Evolutionary conservation across 2,888 invertebrate species (phyloP).

Genomic region (Sinhomidia bicolor): DNA sequence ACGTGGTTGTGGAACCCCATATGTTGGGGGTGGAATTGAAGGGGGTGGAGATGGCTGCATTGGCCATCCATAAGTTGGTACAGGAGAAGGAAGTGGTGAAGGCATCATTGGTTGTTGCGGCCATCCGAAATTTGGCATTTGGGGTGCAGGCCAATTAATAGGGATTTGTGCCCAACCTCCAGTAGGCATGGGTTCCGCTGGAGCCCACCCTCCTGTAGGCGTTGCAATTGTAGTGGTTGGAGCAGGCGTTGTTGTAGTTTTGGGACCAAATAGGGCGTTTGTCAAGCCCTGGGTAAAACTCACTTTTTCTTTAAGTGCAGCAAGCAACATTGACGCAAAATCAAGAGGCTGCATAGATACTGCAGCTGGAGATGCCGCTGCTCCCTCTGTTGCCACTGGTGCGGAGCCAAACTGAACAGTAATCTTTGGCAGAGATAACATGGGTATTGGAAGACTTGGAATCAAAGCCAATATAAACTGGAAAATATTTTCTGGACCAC

Average conservation of each 20-base stretch:
- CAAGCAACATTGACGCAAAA: conserved; percentile 69
- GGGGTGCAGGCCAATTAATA: background rate
- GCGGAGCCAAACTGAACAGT: conserved; percentile 70
- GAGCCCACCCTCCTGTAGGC: background rate
- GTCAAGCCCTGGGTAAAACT: conserved; percentile 16
- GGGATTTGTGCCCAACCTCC: conserved; percentile 3
- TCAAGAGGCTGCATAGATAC: conserved; percentile 60
- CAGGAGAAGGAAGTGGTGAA: background rate
- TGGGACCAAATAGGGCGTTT: conserved; percentile 23
- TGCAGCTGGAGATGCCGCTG: background rate
- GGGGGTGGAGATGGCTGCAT: conserved; percentile 9
- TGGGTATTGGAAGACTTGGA: conserved; percentile 61
- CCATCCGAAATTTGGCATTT: conserved; percentile 52
- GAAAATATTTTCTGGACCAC: conserved; percentile 73
- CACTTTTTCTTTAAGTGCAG: conserved; percentile 54
- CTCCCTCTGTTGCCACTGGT: background rate
- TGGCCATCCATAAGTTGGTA: conserved; percentile 29
- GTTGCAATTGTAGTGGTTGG: conserved; percentile 10
- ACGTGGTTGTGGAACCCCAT: conserved; percentile 22
- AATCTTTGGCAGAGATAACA: conserved; percentile 66
- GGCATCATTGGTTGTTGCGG: conserved; percentile 12
- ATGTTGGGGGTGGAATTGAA: conserved; percentile 41
- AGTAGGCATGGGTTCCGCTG: background rate
- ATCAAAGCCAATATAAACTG: conserved; percentile 74
- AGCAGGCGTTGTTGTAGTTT: conserved; percentile 13